Evolutionary conservation across 2,888 invertebrate species (phyloP), one percentile per base, ranked within the genome.

Genomic region (Fissipunctia ypsillon): DNA sequence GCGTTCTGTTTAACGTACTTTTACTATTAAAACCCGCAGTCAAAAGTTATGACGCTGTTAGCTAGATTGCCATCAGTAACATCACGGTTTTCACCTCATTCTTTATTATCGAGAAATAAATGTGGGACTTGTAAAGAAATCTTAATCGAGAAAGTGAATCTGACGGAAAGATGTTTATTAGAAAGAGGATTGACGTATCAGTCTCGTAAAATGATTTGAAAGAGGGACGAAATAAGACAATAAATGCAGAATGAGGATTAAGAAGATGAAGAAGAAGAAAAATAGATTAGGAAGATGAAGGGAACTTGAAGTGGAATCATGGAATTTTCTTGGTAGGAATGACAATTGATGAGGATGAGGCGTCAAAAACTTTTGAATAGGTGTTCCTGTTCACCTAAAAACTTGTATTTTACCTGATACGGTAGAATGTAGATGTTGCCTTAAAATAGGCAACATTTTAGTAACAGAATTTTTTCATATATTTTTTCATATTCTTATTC

Each of bases 21-120:
- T 87, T 86, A 87, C 87, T 86, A 81, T 85, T 87, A 38, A 80
- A 85, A 82, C 74, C 59, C 72, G 56, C 65, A 45, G 76, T 74
- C 31, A 76, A 84, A 84, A 84, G 83, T 80, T 67, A 73, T 61
- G 28, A 64, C 38, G 52, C n/a, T 38, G 43, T 78, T 65, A 69
- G 57, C 59, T 45, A 76, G 70, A 84, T 75, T 78, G 38, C 61
- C 38, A 48, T 59, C 57, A 43, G 73, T 74, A 65, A 59, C 68
- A 78, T 64, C 28, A 31, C 50, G 63, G 19, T 70, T 66, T 71
- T 76, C 41, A 57, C 59, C 68, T 54, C 68, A 76, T 66, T 76
- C 35, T 56, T 83, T 73, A 73, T 22, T 25, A 64, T 54, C 19
- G 31, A 45, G 22, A 61, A 31, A 43, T 61, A 28, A 61, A 63